Evolutionary conservation across 2,797 vertebrate genomes (phyloP).

Genomic region (Lophius americanus): DNA sequence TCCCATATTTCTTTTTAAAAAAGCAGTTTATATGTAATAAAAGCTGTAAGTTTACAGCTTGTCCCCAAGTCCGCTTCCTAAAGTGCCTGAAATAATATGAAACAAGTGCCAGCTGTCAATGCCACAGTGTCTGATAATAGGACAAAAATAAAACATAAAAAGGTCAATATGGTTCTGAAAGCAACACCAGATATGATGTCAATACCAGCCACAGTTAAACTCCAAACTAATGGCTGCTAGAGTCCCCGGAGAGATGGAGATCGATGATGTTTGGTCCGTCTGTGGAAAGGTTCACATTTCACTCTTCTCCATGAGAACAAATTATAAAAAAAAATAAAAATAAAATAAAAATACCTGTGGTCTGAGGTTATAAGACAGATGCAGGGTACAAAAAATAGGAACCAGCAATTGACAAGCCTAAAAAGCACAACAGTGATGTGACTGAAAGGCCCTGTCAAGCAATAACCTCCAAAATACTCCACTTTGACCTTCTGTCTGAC

Average conservation of each 20-base stretch:
- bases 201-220: constrained; percentile 13
- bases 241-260: constrained; percentile 35
- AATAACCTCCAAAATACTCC: not conserved
- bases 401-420: constrained; percentile 11
- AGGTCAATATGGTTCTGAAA: constrained; percentile 28
- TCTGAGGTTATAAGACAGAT: constrained; percentile 20
- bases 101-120: not conserved
- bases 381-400: constrained; percentile 41
- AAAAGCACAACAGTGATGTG: constrained; percentile 3
- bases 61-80: constrained; percentile 10
- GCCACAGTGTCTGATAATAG: not conserved
- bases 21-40: no score
- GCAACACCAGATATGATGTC: constrained; percentile 15
- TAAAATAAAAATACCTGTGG: constrained; percentile 11
- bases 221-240: constrained; percentile 48
- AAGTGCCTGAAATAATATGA: constrained; percentile 2
- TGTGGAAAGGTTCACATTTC: constrained; percentile 41
- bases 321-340: constrained; percentile 43
- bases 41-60: not conserved
- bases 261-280: constrained; percentile 51
- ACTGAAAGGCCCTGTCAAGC: not conserved
- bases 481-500: not conserved
- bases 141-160: constrained; percentile 28
- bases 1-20: not conserved
- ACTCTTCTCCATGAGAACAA: constrained; percentile 5